A percentile compares a stretch with the other conserved stretches of the same genome.
Conservation (phyloP, 2,888 invertebrate genomes). For the Lepidonotus clava region DNA sequence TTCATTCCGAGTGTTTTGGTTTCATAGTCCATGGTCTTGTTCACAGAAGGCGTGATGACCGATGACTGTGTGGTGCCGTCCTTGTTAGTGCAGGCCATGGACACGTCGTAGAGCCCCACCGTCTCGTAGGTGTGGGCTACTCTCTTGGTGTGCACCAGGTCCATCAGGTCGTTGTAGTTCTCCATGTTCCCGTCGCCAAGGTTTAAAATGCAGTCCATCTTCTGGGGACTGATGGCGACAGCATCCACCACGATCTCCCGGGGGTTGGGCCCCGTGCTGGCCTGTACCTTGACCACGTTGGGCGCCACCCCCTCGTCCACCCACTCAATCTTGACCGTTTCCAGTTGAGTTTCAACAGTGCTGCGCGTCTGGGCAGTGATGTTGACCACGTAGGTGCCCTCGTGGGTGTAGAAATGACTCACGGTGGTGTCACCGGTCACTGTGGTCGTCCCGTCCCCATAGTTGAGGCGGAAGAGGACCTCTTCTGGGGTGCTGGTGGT, state of each 20-base stretch:
- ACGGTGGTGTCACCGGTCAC: constrained; percentile 61
- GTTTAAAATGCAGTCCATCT: constrained; percentile 64
- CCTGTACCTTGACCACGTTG: constrained; percentile 56
- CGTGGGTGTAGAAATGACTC: constrained; percentile 70
- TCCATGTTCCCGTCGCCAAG: constrained; percentile 65
- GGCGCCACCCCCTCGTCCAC: constrained; percentile 62
- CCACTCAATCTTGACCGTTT: constrained; percentile 55
- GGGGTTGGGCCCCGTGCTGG: background rate
- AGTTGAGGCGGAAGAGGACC: constrained; percentile 69
- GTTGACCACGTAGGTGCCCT: constrained; percentile 68
- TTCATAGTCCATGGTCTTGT: constrained; percentile 34
- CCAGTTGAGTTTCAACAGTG: constrained; percentile 18
- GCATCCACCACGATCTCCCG: background rate
- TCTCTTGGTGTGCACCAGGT: background rate
- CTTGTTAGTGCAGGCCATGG: constrained; percentile 69
- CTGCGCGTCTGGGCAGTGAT: constrained; percentile 63
- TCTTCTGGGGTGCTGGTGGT: constrained; percentile 64
- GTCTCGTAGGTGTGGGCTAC: constrained; percentile 64
- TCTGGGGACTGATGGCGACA: background rate
- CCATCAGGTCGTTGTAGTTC: background rate
- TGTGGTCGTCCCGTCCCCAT: constrained; percentile 70
- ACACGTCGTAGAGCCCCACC: constrained; percentile 70
- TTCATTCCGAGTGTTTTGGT: background rate
- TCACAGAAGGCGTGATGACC: background rate
- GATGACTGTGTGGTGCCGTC: constrained; percentile 66